Base-by-base conservation (phyloP, 2,888 invertebrate genomes). In the Prenolepis imparis region DNA sequence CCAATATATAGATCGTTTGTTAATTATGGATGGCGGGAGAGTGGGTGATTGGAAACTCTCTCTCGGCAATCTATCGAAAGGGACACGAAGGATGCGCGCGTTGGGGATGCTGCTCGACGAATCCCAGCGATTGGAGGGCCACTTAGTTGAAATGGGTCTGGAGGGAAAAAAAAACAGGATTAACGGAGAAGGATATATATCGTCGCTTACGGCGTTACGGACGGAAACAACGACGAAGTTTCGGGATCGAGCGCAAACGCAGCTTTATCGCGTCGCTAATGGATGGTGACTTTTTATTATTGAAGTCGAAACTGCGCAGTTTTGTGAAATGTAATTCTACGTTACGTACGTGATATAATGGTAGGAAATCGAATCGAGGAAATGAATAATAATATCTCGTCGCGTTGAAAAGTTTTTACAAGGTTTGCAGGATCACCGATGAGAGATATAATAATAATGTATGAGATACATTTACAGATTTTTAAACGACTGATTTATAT, bases 11-110 rank as follows among this genome's bases (percentile, higher is more conserved):
- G 89, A 90, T 91, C 89, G 88, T 88, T 90, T 91, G 91, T 91
- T 91, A 91, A 91, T 91, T 91, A 92, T 88, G 89, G 87, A 90
- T 86, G 83, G 61, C 48, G 12, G 48, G 55, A 18, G 44, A n/a
- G 18, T 28, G 61, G 77, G 41, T 41, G 66, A 84, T 75, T 44
- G 74, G 44, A 55, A 59, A 57, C 21, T 59, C 57, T 52, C 36
- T 36, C 36, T 36, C 55, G 57, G 4, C 32, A 57, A 70, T 74
- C 74, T 74, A 85, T 81, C 68, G 80, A 66, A 57, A 28, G 83
- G 67, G 70, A 84, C 81, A 24, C 85, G 80, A 67, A 70, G 67
- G 28, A 28, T 15, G 44, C 44, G 44, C 52, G n/a, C 52, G 52
- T 39, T 61, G 66, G 77, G 81, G 73, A 75, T 39, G 12, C 44